Base-by-base conservation (phyloP, 2,797 vertebrate species). In the Macropus fuliginosus region DNA sequence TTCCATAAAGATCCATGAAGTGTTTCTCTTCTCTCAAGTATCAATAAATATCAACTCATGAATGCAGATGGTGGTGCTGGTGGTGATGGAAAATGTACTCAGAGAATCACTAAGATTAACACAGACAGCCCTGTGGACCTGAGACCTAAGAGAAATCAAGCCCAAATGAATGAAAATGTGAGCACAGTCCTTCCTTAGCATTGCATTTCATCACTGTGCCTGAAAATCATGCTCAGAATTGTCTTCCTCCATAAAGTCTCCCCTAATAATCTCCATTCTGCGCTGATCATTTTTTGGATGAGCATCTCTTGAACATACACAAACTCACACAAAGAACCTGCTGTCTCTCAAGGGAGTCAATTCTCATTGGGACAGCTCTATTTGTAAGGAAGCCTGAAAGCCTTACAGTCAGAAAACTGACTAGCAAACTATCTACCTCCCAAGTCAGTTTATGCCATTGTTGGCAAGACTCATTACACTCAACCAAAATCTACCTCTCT, bases 1-100 rank as follows among this genome's bases (percentile, higher is more conserved):
- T 55, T 90, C 91, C 27, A 11, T 56, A 95, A 57, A 90, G 16
- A 62, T 55, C 31, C 31, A 18, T 28, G 46, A 62, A 9, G 55
- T 5, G 3, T 34, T 34, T 14, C 50, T 56, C 94, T 89, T 55
- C 40, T n/a, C n/a, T 59, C 95, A n/a, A 40, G 14, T 5, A 0
- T 1, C 0, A 1, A 40, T 14, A 9, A 92, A 57, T 34, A 89
- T 54, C 24, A 24, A 59, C 3, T 2, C 3, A 5, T 1, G 0
- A 56, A 34, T 2, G 1, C 62, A 27, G 24, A n/a, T 8, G 10
- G 31, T 14, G 24, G 34, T 31, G 40, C 5, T 10, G 50, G 57
- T 59, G 40, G 46, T 5, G 5, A 5, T 74, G 4, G n/a, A 46
- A 9, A 4, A 31, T 0, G 34, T 54, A 92, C 18, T 2, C 29